phyloP scores from a whole-genome alignment of 2,113 vertebrate genomes.

The Globicephala melas region DNA sequence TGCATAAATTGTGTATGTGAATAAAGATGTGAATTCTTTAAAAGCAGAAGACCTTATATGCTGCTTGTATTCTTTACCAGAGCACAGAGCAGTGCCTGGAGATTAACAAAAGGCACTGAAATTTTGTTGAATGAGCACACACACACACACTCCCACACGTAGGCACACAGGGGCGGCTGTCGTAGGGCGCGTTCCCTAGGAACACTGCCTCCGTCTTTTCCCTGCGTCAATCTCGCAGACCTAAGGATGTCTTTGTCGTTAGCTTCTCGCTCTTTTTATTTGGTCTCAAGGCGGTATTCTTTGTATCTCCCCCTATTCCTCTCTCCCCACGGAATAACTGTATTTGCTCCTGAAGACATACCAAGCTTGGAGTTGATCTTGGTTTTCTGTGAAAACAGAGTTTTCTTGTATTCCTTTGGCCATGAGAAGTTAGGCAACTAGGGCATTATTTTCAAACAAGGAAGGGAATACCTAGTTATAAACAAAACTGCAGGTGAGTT shows the following conservation, averaged over 20 bases:
- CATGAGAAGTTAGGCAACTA: background rate
- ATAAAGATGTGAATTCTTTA: background rate
- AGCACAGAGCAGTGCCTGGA: background rate
- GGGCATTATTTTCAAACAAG: background rate
- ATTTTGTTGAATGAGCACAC: background rate
- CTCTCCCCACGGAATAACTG: background rate
- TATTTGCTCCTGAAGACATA: background rate
- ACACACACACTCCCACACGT: too few relatives aligned
- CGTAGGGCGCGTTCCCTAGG: too few relatives aligned
- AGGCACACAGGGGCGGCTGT: rapidly evolving
- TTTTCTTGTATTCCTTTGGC: background rate
- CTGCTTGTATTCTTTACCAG: background rate
- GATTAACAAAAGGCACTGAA: background rate
- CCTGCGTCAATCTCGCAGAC: background rate
- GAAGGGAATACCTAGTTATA: background rate
- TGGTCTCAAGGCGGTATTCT: background rate
- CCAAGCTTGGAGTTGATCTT: background rate
- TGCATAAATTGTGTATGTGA: background rate
- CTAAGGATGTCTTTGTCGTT: background rate
- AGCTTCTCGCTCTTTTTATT: background rate
- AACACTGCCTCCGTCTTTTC: background rate
- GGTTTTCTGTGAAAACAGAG: background rate
- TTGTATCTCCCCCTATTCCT: background rate
- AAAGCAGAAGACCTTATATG: background rate
- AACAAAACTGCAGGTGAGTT: background rate